phyloP scores from a whole-genome alignment of 2,888 invertebrate species.

The Harmothoe impar region DNA sequence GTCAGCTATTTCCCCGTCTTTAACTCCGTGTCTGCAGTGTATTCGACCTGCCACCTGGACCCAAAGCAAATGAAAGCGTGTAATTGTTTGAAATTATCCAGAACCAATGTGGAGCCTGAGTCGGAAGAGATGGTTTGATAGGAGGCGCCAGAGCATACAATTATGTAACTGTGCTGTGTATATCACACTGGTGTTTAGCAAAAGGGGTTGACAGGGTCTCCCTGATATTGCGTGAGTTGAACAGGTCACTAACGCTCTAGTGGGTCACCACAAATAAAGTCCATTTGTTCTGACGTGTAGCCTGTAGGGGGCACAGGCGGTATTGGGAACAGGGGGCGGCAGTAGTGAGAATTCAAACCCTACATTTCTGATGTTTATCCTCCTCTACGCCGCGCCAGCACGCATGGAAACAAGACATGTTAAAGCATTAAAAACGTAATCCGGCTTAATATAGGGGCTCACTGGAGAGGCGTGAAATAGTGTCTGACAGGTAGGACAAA shows the following conservation, averaged over 20 bases:
- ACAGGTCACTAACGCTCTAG: neutral
- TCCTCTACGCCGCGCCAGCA: neutral
- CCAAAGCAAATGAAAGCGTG: neutral
- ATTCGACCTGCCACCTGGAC: neutral
- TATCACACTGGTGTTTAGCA: neutral
- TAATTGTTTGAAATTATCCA: constrained; percentile 35
- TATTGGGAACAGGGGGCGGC: neutral
- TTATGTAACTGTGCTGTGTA: constrained; percentile 26
- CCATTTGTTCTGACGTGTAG: constrained; percentile 25
- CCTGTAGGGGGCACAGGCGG: neutral
- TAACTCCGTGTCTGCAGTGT: neutral
- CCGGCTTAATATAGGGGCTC: constrained; percentile 20
- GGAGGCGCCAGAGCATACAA: constrained; percentile 48
- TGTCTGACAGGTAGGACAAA: constrained; percentile 31
- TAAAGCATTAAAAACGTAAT: constrained; percentile 51
- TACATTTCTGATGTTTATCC: constrained; percentile 53
- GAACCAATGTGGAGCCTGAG: constrained; percentile 22
- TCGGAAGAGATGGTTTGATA: constrained; percentile 46
- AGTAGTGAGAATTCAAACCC: constrained; percentile 30
- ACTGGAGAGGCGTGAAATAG: neutral
- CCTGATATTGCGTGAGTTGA: neutral
- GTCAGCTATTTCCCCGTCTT: neutral
- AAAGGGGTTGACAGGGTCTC: neutral
- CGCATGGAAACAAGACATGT: constrained; percentile 38
- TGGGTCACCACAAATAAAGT: constrained; percentile 15